phyloP scores from a whole-genome alignment of 2,113 vertebrate genomes.

The Donacobius atricapilla region DNA sequence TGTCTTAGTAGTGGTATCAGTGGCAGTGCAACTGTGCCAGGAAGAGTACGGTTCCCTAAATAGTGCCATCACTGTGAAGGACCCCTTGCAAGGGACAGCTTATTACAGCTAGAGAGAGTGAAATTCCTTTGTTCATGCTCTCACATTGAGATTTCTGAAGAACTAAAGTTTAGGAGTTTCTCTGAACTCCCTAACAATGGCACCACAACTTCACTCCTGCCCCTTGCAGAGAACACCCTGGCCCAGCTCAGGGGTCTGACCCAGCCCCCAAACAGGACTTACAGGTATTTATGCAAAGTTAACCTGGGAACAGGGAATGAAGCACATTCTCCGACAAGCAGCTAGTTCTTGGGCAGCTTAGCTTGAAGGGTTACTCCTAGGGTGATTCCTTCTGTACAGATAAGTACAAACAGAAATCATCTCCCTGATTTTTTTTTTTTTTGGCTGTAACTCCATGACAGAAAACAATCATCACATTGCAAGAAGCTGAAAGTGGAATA shows the following conservation, averaged over 20 bases:
- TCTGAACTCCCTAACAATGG: background rate
- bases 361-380: background rate
- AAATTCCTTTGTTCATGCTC: background rate
- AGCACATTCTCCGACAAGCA: accelerated
- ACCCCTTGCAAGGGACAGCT: background rate
- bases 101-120: background rate
- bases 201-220: background rate
- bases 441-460: background rate
- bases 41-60: background rate
- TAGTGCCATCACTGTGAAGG: background rate
- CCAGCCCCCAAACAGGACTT: background rate
- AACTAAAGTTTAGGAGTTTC: background rate
- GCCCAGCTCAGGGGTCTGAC: background rate
- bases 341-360: background rate
- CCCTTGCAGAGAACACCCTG: background rate
- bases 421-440: background rate
- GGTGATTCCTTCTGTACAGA: background rate
- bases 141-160: background rate
- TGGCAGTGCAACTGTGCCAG: background rate
- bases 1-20: background rate
- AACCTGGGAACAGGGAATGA: background rate
- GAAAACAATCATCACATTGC: background rate
- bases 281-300: background rate
- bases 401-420: background rate
- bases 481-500: background rate